Evolutionary conservation across 2,113 vertebrate genomes (phyloP), one percentile per base, ranked within the genome.

Genomic region (Tichodroma muraria): DNA sequence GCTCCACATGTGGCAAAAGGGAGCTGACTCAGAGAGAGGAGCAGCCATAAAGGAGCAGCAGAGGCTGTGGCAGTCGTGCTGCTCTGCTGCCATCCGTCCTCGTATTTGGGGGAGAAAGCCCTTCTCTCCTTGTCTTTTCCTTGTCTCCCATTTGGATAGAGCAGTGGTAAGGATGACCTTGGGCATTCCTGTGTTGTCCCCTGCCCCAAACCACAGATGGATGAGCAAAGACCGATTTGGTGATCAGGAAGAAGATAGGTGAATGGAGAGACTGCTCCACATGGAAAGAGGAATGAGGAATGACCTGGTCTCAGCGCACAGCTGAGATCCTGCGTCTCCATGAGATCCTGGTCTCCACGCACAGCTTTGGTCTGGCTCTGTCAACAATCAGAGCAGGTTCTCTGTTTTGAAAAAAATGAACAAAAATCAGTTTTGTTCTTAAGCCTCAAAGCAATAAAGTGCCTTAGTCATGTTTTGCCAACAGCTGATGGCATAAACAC

Each of bases 21-120:
- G 42, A 70, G 25, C 49, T 4, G 2, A 24, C 45, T 53, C 4
- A 0, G 68, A 56, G 59, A 28, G 45, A 83, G 24, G 17, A 65
- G 27, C 3, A 3, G 61, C 52, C 0, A 0, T 31, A 10, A 52
- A 65, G 17, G 27, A 88, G 22, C 37, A 85, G 53, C 31, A 83
- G 44, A 25, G 40, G 27, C 45, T 64, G 47, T 42, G 30, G 24
- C 19, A 33, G 30, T 0, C 0, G 15, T 73, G 73, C 61, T 75
- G 44, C 35, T 24, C 18, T 7, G 4, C 35, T 85, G 27, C 38
- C 13, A 37, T n/a, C 13, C 14, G 7, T 44, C 13, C n/a, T 77
- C 3, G 3, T 35, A 14, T 69, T 15, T 60, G 50, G 22, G 57
- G 31, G 37, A 88, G 50, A 77, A 88, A 84, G 8, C 17, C 15